A percentile compares a stretch with the other conserved stretches of the same genome.
phyloP scores from a whole-genome alignment of 2,888 invertebrate genomes.

The Geotrupes spiniger region DNA sequence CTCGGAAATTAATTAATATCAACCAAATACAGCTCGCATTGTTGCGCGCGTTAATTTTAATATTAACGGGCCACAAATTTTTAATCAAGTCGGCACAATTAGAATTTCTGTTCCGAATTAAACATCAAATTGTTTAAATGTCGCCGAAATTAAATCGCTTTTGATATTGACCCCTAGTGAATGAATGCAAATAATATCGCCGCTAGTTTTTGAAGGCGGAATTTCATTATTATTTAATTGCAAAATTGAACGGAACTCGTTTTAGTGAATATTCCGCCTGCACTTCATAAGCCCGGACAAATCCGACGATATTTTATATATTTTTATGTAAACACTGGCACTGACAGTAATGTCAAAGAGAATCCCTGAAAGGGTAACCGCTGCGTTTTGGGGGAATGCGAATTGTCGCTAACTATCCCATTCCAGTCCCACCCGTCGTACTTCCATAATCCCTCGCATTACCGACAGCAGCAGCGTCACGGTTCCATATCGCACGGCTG shows the following conservation, averaged over 20 bases:
- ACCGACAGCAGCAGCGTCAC: conserved; percentile 36
- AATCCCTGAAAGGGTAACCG: conserved; percentile 48
- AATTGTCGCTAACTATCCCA: conserved; percentile 51
- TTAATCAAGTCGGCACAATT: conserved; percentile 43
- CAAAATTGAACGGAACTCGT: conserved; percentile 17
- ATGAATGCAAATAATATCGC: conserved; percentile 15
- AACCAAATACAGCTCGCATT: conserved; percentile 32
- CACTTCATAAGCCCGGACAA: conserved; percentile 37
- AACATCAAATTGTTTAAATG: conserved; percentile 39
- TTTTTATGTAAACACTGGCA: conserved; percentile 50
- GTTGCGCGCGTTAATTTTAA: conserved; percentile 43
- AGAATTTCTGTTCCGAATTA: conserved; percentile 39
- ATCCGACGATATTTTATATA: conserved; percentile 47
- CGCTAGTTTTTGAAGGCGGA: conserved; percentile 23
- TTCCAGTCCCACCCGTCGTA: conserved; percentile 42
- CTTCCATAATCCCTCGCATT: conserved; percentile 46
- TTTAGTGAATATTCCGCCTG: conserved; percentile 8
- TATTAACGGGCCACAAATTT: conserved; percentile 45
- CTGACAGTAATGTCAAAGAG: conserved; percentile 48
- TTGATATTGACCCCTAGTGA: conserved; percentile 20
- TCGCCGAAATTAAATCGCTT: conserved; percentile 36
- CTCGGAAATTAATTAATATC: conserved; percentile 44
- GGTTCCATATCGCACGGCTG: conserved; percentile 33
- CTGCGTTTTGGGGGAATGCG: conserved; percentile 48
- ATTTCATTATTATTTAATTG: conserved; percentile 33